Conservation (phyloP, 2,888 invertebrate species). For the Hyposoter didymator region DNA sequence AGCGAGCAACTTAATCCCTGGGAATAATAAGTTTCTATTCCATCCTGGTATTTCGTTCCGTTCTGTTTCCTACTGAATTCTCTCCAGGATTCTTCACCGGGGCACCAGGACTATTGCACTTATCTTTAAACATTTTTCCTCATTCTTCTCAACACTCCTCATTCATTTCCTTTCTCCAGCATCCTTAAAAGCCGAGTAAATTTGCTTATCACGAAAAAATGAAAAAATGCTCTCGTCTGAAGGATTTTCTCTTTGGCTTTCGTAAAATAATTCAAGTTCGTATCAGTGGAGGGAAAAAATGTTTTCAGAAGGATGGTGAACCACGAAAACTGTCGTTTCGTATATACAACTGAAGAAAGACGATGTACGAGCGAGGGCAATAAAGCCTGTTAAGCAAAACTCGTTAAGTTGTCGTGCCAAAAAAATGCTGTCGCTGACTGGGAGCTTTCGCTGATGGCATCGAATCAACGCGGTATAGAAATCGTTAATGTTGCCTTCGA, state of each 20-base stretch:
- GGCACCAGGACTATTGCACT: slow-evolving; percentile 17
- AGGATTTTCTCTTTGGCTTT: not conserved
- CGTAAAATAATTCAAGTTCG: not conserved
- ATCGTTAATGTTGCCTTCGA: slow-evolving; percentile 59
- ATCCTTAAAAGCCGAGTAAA: not conserved
- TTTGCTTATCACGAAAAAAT: not conserved
- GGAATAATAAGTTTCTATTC: slow-evolving; percentile 68
- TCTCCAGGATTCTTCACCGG: slow-evolving; percentile 25
- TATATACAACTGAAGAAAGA: slow-evolving; percentile 2
- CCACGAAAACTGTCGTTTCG: slow-evolving; percentile 18
- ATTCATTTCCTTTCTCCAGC: not conserved
- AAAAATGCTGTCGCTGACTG: slow-evolving; percentile 63
- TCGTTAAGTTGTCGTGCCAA: slow-evolving; percentile 74
- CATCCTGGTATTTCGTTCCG: slow-evolving; percentile 56
- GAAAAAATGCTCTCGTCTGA: not conserved
- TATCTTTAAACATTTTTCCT: slow-evolving; percentile 1
- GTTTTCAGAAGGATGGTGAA: not conserved
- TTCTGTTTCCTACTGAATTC: slow-evolving; percentile 41
- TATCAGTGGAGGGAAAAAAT: not conserved
- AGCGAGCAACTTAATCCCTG: slow-evolving; percentile 58
- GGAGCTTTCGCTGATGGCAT: slow-evolving; percentile 41
- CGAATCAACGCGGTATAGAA: slow-evolving; percentile 63
- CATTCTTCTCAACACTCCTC: not conserved
- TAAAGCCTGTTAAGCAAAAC: slow-evolving; percentile 43
- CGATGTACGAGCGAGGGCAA: slow-evolving; percentile 11